These are phyloP conservation scores for Odontomachus brunneus DNA, from an alignment of 1,140 invertebrate genomes.

Conservation along the genomic window DNA sequence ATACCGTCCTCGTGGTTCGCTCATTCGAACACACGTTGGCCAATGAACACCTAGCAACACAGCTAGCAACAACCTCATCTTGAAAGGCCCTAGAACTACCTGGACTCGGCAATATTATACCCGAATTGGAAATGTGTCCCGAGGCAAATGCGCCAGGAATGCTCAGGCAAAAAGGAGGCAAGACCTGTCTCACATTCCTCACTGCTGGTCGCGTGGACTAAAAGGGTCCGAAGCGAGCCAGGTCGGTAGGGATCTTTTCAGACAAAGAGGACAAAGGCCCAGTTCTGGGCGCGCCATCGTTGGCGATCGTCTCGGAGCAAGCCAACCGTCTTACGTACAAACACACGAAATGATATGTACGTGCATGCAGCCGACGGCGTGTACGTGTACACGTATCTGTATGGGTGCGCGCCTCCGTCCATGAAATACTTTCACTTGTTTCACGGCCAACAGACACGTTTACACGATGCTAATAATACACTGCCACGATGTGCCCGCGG, in stretches of 20 bases:
- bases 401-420: conserved; percentile 68
- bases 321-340: conserved; percentile 32
- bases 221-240: conserved; percentile 50
- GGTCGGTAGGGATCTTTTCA: conserved; percentile 57
- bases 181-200: too few relatives aligned
- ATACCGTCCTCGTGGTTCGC: too few relatives aligned
- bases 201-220: too few relatives aligned
- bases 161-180: too few relatives aligned
- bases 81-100: too few relatives aligned
- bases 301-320: conserved; percentile 60
- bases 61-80: too few relatives aligned
- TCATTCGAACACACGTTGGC: too few relatives aligned
- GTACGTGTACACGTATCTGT: conserved; percentile 58
- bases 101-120: too few relatives aligned
- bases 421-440: conserved; percentile 84
- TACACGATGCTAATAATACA: conserved; percentile 82
- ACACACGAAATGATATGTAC: conserved; percentile 53
- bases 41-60: too few relatives aligned
- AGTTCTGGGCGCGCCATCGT: conserved; percentile 69
- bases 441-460: conserved; percentile 84
- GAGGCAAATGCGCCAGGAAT: too few relatives aligned
- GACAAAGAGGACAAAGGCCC: conserved; percentile 78
- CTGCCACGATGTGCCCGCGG: conserved; percentile 40
- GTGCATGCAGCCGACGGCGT: conserved; percentile 37
- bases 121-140: too few relatives aligned